These are phyloP conservation scores for Loriculus beryllinus DNA, from an alignment of 2,797 vertebrate species.

Conservation along the genomic window DNA sequence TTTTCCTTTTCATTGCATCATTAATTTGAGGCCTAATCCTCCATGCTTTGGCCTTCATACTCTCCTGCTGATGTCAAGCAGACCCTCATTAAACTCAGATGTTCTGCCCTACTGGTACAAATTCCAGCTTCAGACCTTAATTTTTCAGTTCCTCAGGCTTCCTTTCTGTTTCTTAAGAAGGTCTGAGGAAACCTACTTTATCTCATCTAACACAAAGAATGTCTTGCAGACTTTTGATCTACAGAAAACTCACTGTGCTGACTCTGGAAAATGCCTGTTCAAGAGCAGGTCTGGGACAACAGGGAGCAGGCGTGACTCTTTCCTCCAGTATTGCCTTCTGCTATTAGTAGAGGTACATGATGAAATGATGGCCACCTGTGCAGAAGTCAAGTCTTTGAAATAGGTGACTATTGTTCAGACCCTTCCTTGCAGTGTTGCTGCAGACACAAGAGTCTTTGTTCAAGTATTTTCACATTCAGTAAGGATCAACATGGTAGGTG, in stretches of 20 bases:
- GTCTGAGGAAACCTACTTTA: neutral
- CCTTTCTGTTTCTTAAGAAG: neutral
- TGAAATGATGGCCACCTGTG: neutral
- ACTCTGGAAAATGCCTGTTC: neutral
- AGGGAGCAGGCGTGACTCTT: neutral
- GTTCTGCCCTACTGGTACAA: neutral
- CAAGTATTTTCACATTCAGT: neutral
- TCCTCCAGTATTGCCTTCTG: neutral
- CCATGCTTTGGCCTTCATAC: neutral
- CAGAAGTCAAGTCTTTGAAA: neutral
- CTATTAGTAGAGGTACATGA: neutral
- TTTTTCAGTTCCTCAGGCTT: neutral
- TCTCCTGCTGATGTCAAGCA: slow-evolving; percentile 38
- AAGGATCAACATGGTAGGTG: fast-evolving
- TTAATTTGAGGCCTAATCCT: slow-evolving; percentile 48
- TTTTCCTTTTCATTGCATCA: slow-evolving; percentile 57
- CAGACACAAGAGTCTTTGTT: neutral
- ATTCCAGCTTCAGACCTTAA: neutral
- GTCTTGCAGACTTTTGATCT: neutral
- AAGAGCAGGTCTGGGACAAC: neutral
- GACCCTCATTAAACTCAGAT: slow-evolving; percentile 44
- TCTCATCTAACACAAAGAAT: neutral
- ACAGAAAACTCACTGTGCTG: neutral
- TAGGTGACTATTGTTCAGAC: neutral
- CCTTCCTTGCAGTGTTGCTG: fast-evolving